Base-by-base conservation (phyloP, 2,113 vertebrate genomes). In the Redunca redunca region DNA sequence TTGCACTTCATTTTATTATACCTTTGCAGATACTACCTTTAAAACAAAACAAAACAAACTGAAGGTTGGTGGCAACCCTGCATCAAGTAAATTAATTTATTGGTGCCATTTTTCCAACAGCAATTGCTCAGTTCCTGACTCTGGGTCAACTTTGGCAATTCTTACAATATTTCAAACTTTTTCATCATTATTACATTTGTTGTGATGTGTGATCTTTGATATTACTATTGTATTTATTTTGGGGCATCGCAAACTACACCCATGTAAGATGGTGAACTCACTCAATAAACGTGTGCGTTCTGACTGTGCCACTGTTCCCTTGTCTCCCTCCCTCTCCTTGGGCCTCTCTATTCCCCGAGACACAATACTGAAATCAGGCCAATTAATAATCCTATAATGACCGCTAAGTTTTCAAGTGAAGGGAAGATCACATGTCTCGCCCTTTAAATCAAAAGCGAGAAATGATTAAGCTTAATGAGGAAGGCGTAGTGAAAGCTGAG, bases 281-380 rank as follows among this genome's bases (percentile, higher is more conserved):
- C 33, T 53, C 48, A 7, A 14, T 25, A 55, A 83, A n/a, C 0
- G 4, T 25, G 12, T 25, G 17, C 4, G 0, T 83, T 55, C 21
- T 26, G 33, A 55, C 52, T 2, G 6, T 0, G 13, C 33, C 50
- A 26, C 12, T 4, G 1, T 82, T 14, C 19, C 30, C 80, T 52
- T 3, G 11, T 53, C 50, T 25, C 50, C 23, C 33, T 83, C 6
- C 17, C 11, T 83, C 81, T 83, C 81, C 81, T 15, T 33, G 33
- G 50, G 33, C 12, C 3, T n/a, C 50, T 33, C 50, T 82, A 36
- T 14, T 82, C 33, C 50, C 50, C 0, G 12, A 83, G 33, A 83
- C 3, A 53, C 81, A 36, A 53, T 14, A 53, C 21, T 83, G 50
- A 83, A 83, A 55, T 83, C 11, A 82, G 50, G 50, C 19, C 50